A percentile compares a stretch with the other conserved stretches of the same genome.
These are phyloP conservation scores for Xyrauchen texanus DNA, from an alignment of 2,113 vertebrate genomes.

Conservation along the genomic window DNA sequence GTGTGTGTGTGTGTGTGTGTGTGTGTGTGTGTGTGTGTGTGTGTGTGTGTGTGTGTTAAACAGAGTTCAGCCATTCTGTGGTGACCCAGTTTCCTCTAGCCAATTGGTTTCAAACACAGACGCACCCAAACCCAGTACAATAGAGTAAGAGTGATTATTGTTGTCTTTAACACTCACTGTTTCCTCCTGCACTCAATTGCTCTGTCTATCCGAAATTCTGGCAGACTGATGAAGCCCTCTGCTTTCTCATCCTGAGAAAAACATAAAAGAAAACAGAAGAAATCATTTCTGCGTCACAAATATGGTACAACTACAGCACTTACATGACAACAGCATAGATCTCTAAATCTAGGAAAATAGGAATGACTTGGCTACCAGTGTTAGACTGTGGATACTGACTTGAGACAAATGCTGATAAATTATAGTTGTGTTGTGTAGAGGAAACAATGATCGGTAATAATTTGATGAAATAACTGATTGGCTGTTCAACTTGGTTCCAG, in stretches of 20 bases:
- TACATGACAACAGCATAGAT: no score
- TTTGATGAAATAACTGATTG: no score
- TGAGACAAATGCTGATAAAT: no score
- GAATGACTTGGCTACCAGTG: no score
- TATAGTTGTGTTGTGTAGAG: no score
- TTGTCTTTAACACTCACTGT: slow-evolving; percentile 44
- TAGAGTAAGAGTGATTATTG: not conserved
- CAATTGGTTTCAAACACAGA: slow-evolving; percentile 8
- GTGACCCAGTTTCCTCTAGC: slow-evolving; percentile 7
- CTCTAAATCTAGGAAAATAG: no score
- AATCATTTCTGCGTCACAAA: not conserved
- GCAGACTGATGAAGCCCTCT: slow-evolving; percentile 52
- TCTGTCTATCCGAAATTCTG: slow-evolving; percentile 56
- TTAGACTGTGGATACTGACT: no score
- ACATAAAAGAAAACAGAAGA: not conserved
- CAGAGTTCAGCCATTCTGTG: not conserved
- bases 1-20: no score
- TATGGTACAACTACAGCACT: no score
- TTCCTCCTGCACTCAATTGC: slow-evolving; percentile 56
- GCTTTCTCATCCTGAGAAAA: slow-evolving; percentile 51
- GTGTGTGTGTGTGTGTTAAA: not conserved
- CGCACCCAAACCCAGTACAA: not conserved
- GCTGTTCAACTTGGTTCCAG: no score
- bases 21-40: no score
- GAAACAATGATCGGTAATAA: no score